Conservation (phyloP, 2,113 vertebrate species). For the Seriola rivoliana region DNA sequence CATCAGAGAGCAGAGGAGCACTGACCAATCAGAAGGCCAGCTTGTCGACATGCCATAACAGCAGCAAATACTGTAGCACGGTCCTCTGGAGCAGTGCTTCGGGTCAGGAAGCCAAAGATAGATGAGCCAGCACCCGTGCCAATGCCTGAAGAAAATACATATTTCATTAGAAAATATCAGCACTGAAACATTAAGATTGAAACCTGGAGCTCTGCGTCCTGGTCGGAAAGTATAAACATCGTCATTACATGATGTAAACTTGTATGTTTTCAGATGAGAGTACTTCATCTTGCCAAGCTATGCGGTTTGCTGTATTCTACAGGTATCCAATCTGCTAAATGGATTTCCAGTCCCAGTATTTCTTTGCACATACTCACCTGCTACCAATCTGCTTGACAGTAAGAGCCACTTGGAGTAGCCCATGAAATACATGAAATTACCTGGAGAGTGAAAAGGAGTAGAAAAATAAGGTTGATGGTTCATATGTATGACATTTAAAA, state of each 20-base stretch:
- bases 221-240: neutral
- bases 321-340: neutral
- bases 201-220: neutral
- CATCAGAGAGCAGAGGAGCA: constrained; percentile 1
- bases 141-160: constrained; percentile 76
- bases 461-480: neutral
- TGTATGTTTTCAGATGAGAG: no score
- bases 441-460: constrained; percentile 60
- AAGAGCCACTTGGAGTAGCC: constrained; percentile 89
- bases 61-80: constrained; percentile 87
- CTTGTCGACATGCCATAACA: constrained; percentile 88
- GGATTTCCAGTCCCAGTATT: neutral
- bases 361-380: constrained; percentile 77
- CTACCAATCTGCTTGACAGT: constrained; percentile 87
- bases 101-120: constrained; percentile 87
- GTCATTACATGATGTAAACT: no score
- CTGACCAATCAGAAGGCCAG: constrained; percentile 88
- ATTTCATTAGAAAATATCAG: neutral
- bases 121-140: constrained; percentile 87
- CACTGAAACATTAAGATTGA: neutral
- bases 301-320: neutral
- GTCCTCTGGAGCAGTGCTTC: constrained; percentile 82
- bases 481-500: neutral
- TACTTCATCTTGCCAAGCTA: neutral
- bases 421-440: constrained; percentile 90